Evolutionary conservation across 2,797 vertebrate genomes (phyloP), one percentile per base, ranked within the genome.

Genomic region (Crocidura indochinensis): DNA sequence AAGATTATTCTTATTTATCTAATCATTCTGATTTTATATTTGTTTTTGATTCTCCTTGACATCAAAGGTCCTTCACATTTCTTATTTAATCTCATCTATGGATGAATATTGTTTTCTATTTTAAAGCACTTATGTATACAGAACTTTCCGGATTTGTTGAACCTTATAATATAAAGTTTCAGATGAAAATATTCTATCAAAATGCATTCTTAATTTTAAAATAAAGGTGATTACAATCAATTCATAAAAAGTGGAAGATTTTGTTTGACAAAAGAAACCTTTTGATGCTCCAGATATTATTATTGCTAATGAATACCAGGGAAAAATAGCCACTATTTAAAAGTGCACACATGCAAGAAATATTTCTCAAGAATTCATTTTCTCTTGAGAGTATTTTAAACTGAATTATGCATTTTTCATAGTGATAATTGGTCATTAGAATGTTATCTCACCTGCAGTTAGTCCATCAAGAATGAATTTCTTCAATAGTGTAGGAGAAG

Each of bases 141-240:
- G 62, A 90, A 64, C 20, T 64, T 10, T 64, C 20, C 77, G 26
- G 3, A 4, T 56, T 76, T 67, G 29, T 10, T 19, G 2, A 24
- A 8, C 22, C 56, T 68, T 47, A 65, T 91, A 94, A 88, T 65
- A 44, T n/a, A 51, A 49, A 60, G 6, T 65, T 93, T 89, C 62
- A 87, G 74, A 26, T 49, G 27, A 90, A 93, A 94, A 83, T 19
- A 82, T 94, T 56, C n/a, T 1, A 44, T 76, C 68, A 84, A 92
- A 91, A 94, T 72, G 84, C 64, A 49, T 20, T 76, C 84, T 89
- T 76, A 78, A 92, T 31, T 86, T 90, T 79, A 83, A 87, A 64
- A 71, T 89, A 87, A 93, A 87, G 71, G 62, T 87, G 78, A 92
- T 86, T 78, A 75, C 49, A 84, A 62, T 87, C 91, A 79, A 79